These are phyloP conservation scores for Toxostoma redivivum DNA, from an alignment of 2,113 vertebrate species.

Conservation along the genomic window DNA sequence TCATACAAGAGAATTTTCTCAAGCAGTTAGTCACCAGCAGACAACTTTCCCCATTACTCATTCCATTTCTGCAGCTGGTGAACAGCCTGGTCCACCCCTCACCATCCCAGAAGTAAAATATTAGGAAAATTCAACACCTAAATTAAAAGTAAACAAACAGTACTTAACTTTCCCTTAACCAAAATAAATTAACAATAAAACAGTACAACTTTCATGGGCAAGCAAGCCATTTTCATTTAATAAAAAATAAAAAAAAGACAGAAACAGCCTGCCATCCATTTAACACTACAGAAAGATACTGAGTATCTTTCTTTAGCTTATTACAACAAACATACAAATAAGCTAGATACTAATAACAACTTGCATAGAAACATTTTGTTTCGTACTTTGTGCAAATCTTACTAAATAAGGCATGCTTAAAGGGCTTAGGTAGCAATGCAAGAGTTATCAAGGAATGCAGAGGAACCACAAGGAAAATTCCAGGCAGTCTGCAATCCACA, in stretches of 20 bases:
- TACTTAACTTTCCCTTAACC: constrained; percentile 32
- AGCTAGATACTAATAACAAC: constrained; percentile 14
- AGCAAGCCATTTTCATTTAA: constrained; percentile 17
- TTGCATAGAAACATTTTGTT: constrained; percentile 58
- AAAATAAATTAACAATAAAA: background rate
- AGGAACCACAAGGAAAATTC: constrained; percentile 41
- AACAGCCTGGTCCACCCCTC: background rate
- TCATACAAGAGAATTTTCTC: constrained; percentile 31
- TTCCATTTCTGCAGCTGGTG: background rate
- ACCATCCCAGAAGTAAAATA: constrained; percentile 35
- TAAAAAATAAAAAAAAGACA: background rate
- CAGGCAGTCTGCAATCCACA: constrained; percentile 40
- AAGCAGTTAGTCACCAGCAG: constrained; percentile 15
- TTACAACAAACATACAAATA: constrained; percentile 29
- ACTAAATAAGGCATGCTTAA: constrained; percentile 64
- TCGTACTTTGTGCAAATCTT: constrained; percentile 69
- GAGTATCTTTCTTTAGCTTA: constrained; percentile 33
- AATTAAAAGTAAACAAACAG: constrained; percentile 31
- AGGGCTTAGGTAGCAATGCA: constrained; percentile 14
- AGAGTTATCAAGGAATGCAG: background rate
- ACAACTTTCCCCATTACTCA: background rate
- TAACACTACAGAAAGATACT: constrained; percentile 7
- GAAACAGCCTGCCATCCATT: constrained; percentile 30
- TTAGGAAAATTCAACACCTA: constrained; percentile 27
- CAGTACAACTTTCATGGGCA: background rate